Percentiles rank a stretch among this genome's conserved stretches.
phyloP scores from a whole-genome alignment of 2,797 vertebrate species.

The Hemibagrus guttatus region DNA sequence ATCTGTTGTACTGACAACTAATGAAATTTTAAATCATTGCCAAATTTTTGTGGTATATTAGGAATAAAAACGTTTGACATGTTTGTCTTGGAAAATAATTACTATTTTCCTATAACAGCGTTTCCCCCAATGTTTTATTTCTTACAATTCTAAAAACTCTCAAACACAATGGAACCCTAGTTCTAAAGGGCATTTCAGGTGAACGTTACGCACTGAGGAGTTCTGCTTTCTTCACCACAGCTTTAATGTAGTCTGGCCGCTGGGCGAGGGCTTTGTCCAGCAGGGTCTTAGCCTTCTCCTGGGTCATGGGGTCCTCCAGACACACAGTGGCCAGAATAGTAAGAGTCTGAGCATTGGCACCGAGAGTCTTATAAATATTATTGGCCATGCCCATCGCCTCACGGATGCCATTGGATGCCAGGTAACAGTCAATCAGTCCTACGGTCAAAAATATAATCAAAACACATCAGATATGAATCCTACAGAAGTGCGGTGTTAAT shows the following conservation, averaged over 20 bases:
- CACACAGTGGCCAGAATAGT: slow-evolving; percentile 96
- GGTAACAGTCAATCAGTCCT: slow-evolving; percentile 98
- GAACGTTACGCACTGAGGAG: slow-evolving; percentile 84
- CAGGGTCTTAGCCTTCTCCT: slow-evolving; percentile 94
- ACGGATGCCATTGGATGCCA: slow-evolving; percentile 94
- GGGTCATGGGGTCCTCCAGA: slow-evolving; percentile 94
- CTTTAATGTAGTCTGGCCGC: slow-evolving; percentile 96
- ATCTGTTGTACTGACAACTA: background rate
- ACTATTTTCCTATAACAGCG: background rate
- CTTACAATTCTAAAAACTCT: background rate
- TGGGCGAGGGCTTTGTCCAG: slow-evolving; percentile 96
- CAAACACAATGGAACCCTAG: background rate
- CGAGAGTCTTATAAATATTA: slow-evolving; percentile 97
- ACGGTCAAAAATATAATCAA: background rate
- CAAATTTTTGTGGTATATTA: background rate
- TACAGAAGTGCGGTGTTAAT: too few relatives aligned
- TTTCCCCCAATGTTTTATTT: background rate
- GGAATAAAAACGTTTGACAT: background rate
- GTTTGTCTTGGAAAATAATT: background rate
- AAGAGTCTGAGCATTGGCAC: slow-evolving; percentile 93
- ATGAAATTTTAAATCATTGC: background rate
- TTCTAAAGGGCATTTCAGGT: background rate
- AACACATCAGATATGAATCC: background rate
- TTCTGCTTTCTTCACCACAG: slow-evolving; percentile 97
- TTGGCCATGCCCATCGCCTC: slow-evolving; percentile 99